A percentile compares a stretch with the other conserved stretches of the same genome.
Evolutionary conservation across 1,140 invertebrate species (phyloP).

Genomic region (Danaus plexippus): DNA sequence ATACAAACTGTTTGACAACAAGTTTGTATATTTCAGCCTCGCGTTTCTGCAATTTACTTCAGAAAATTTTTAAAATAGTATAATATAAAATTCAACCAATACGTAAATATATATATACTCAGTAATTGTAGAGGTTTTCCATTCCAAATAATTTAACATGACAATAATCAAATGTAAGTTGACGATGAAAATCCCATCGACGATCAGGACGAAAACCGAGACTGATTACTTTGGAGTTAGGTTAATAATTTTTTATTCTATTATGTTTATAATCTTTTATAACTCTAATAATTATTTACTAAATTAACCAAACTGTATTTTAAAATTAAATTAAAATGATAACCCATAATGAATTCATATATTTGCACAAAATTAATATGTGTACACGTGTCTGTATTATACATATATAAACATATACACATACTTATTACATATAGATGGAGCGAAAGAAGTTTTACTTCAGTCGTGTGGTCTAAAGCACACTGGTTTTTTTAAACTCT

Average conservation of each 20-base stretch:
- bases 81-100: background rate
- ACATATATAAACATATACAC: too few species aligned
- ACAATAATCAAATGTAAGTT: constrained; percentile 11
- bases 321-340: too few species aligned
- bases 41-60: constrained; percentile 4
- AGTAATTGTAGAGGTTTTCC: constrained; percentile 5
- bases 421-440: too few species aligned
- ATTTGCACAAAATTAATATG: too few species aligned
- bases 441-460: too few species aligned
- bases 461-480: too few species aligned
- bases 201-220: constrained; percentile 6
- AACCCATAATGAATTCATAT: too few species aligned
- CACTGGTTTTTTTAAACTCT: too few species aligned
- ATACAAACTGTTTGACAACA: constrained; percentile 9
- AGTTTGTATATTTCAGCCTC: background rate
- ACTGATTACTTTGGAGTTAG: constrained; percentile 11
- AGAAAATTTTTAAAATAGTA: constrained; percentile 4
- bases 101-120: background rate
- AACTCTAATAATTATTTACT: background rate
- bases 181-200: constrained; percentile 3
- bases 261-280: constrained; percentile 1
- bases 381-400: too few species aligned
- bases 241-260: constrained; percentile 8
- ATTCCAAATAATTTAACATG: constrained; percentile 11
- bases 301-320: constrained; percentile 10